Base-by-base conservation (phyloP, 2,797 vertebrate species). In the Ispidina lecontei region DNA sequence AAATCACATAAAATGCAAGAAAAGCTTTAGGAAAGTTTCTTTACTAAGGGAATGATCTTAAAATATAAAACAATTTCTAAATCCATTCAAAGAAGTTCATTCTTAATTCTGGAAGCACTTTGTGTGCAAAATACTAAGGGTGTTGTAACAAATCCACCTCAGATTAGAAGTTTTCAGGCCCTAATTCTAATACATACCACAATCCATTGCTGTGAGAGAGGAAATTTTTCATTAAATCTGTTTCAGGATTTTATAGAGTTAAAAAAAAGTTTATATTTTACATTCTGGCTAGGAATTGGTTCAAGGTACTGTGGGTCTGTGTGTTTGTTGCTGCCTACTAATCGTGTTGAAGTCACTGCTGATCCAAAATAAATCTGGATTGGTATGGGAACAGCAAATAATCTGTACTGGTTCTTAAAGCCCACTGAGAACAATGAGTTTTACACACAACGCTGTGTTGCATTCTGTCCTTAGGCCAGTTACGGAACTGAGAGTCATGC, bases 351-450 rank as follows among this genome's bases (percentile, higher is more conserved):
- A 92, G 92, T 95, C 3, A 0, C 77, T 73, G 74, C 90, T 96
- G 91, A 96, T 96, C 89, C 88, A 92, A 89, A 95, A 94, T 87
- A 94, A 96, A 95, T 92, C 95, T 94, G 84, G 49, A 77, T 71
- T 39, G 64, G 93, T 87, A 96, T 79, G 94, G 44, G 94, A 95
- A 96, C 93, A 93, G 84, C 93, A 91, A 95, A 72, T 93, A 94
- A 85, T 87, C 89, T 94, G 44, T 80, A 72, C 67, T 62, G 80
- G 28, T 92, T 96, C 79, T 90, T 95, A 89, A 94, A 95, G 51
- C 54, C 39, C 71, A 18, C 58, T n/a, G 65, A 91, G 94, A 97
- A 96, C 91, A 95, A 41, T 72, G 88, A 89, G 81, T 80, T 96
- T 83, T 89, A 77, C 85, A 22, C 29, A 78, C 60, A 81, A 9